A percentile compares a stretch with the other conserved stretches of the same genome.
Evolutionary conservation across 2,888 invertebrate species (phyloP).

Genomic region (Clanis bilineata): DNA sequence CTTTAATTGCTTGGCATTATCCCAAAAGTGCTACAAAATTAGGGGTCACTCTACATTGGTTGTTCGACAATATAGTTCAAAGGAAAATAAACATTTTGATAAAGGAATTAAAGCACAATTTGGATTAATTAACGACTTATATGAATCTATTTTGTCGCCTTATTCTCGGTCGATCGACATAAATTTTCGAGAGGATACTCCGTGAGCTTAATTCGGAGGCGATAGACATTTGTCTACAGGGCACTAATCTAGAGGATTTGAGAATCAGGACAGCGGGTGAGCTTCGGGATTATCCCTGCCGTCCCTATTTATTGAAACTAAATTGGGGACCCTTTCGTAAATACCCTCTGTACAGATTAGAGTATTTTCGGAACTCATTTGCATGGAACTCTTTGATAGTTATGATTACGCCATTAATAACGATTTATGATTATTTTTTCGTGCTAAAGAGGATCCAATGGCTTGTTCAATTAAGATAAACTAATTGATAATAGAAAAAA

Average conservation of each 20-base stretch:
- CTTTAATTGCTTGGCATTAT: conserved; percentile 28
- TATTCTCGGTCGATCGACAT: conserved; percentile 1
- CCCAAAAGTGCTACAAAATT: conserved; percentile 30
- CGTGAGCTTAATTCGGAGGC: neutral
- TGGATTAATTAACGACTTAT: conserved; percentile 47
- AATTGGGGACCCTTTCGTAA: conserved; percentile 16
- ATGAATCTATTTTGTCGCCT: conserved; percentile 22
- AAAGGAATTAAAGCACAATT: conserved; percentile 60
- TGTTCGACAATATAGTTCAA: conserved; percentile 36
- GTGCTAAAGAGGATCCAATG: no score
- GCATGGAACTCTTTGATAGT: neutral
- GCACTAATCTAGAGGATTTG: conserved; percentile 15
- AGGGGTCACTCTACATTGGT: conserved; percentile 50
- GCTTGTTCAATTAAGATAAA: no score
- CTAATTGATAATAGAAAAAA: no score
- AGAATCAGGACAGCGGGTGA: conserved; percentile 19
- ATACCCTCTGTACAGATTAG: conserved; percentile 9
- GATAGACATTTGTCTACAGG: neutral
- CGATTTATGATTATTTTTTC: no score
- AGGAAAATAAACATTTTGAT: conserved; percentile 60
- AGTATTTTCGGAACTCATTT: conserved; percentile 1
- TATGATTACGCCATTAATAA: neutral
- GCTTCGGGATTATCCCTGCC: conserved; percentile 26
- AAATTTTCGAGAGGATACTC: neutral
- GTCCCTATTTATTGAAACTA: conserved; percentile 25